Evolutionary conservation across 2,113 vertebrate genomes (phyloP), one percentile per base, ranked within the genome.

Genomic region (Lophura nycthemera): DNA sequence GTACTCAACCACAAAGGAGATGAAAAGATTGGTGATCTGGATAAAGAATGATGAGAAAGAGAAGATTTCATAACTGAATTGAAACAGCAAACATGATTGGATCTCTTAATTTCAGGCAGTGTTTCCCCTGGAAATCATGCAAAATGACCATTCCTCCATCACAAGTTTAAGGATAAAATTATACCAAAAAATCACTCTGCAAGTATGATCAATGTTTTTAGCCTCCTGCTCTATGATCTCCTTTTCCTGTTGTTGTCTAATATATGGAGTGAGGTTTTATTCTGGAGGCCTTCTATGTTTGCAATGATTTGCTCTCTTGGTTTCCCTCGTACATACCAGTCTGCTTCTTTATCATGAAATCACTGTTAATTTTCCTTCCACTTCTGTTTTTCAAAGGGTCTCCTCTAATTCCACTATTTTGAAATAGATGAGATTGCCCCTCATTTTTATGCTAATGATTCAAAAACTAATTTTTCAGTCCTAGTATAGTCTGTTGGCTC

Each of bases 321-420:
- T 73, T 96, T 89, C 40, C 43, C 69, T 81, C 50, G 72, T 64
- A 73, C 57, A 18, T 78, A 86, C 78, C 80, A 90, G 38, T 21
- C 40, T 88, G 42, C 20, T 64, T 82, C 83, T 93, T 89, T 45
- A 90, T 88, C 63, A 90, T 54, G 45, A 85, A 70, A 89, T 54
- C 59, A 54, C 38, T 54, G 21, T 56, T 86, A 84, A 94, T 94
- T 94, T 86, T 78, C 66, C 11, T 82, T 93, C 57, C 73, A 65
- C 60, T 90, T 92, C 60, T 63, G 5, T 40, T 92, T 86, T 77
- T 65, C 54, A 83, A 72, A 63, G 7, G 22, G 29, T 87, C 30
- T 67, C 43, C 45, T 82, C 63, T 75, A 93, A 91, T 65, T 52
- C 47, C 38, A 43, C 36, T 43, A 3, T 43, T 92, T 75, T 50